Base-by-base conservation (phyloP, 2,888 invertebrate genomes). In the Epistrophe grossulariae region DNA sequence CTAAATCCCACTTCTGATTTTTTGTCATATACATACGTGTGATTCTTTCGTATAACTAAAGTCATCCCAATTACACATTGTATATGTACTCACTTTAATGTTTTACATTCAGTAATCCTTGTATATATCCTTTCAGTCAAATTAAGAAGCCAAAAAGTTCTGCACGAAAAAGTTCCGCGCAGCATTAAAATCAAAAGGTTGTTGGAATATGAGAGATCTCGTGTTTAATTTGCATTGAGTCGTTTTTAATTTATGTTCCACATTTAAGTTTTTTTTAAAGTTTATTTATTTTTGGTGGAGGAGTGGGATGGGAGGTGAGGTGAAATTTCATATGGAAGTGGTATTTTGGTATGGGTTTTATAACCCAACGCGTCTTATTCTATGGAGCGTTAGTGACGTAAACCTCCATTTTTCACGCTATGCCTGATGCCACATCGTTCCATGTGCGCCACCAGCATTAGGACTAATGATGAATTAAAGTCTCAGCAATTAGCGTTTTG, bases 401-500 rank as follows among this genome's bases (percentile, higher is more conserved):
- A 60, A n/a, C 28, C 40, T 50, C n/a, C 2, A 66, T 19, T 17
- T 35, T 50, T 43, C 8, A 8, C 35, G 13, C 35, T n/a, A n/a
- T n/a, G n/a, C 13, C 11, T 3, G 8, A 31, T 31, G 31, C 19
- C 50, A 59, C 10, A 38, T 10, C 38, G 19, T 60, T 10, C 31
- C 48, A 55, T 43, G 38, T 40, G 28, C 19, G 24, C 24, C 3
- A 3, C 40, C 35, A 28, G 48, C 38, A 17, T 66, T 55, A 80
- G 31, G 76, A 85, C 84, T 81, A 85, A 85, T 81, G 84, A 85
- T 73, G 73, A 81, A 85, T 85, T 85, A 73, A 81, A 77, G 73
- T 85, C 78, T 31, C 31, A 64, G 84, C 84, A 85, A 85, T 85
- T 85, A 85, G 81, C 70, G 73, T 81, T 70, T 78, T 66, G 70